A percentile compares a stretch with the other conserved stretches of the same genome.
Conservation (phyloP, 2,888 invertebrate species). For the Cerastoderma edule region DNA sequence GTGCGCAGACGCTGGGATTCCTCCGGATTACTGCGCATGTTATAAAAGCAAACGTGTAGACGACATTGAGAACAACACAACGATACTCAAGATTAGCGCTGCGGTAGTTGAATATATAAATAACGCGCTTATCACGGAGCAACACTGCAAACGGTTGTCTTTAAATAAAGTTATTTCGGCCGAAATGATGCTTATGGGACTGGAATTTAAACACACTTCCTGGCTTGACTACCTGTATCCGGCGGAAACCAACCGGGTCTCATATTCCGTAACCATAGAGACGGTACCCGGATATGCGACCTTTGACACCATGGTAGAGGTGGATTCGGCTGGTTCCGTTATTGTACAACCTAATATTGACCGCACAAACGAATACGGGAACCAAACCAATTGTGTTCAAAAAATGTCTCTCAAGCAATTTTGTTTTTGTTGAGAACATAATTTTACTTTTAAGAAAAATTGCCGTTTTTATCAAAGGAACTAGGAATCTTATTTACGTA, state of each 20-base stretch:
- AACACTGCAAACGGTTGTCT: no score
- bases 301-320: constrained; percentile 44
- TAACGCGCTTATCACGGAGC: no score
- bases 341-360: constrained; percentile 34
- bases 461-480: no score
- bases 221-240: no score
- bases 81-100: no score
- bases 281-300: constrained; percentile 46
- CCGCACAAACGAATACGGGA: constrained; percentile 55
- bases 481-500: no score
- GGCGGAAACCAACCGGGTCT: constrained; percentile 5
- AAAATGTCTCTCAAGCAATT: constrained; percentile 36
- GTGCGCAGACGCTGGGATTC: constrained; percentile 93
- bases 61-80: constrained; percentile 84
- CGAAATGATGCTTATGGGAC: no score
- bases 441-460: no score
- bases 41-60: constrained; percentile 90
- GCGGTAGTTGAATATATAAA: no score
- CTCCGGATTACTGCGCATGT: constrained; percentile 97
- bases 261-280: constrained; percentile 40
- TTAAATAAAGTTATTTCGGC: no score
- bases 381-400: constrained; percentile 47
- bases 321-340: not conserved
- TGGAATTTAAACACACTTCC: no score
- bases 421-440: constrained; percentile 48